Evolutionary conservation across 2,113 vertebrate species (phyloP).

Genomic region (Spheniscus mendiculus): DNA sequence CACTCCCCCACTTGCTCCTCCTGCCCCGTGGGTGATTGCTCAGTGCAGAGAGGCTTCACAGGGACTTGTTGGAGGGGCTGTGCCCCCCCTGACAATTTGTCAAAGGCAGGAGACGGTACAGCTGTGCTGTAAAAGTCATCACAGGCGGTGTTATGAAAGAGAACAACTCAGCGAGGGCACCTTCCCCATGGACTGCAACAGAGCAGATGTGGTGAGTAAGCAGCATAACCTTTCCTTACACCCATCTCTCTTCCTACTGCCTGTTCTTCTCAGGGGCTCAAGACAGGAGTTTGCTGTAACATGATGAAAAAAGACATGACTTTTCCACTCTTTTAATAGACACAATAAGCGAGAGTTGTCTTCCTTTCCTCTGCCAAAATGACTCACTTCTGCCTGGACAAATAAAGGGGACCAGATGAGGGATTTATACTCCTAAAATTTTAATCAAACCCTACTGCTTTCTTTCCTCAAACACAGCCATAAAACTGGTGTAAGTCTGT

Average conservation of each 20-base stretch:
- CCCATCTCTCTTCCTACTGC: background rate
- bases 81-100: background rate
- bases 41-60: background rate
- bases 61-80: background rate
- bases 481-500: background rate
- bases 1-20: fast-evolving
- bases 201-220: background rate
- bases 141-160: fast-evolving
- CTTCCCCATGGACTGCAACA: background rate
- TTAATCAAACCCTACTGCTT: background rate
- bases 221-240: background rate
- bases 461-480: background rate
- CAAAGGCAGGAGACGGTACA: background rate
- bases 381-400: background rate
- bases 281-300: background rate
- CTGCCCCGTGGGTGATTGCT: fast-evolving
- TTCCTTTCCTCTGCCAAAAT: background rate
- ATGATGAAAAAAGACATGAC: background rate
- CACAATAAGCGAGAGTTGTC: background rate
- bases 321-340: background rate
- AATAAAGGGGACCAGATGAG: background rate
- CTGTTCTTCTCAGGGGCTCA: background rate
- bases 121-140: background rate
- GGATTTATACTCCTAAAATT: background rate
- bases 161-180: background rate